A percentile compares a stretch with the other conserved stretches of the same genome.
Evolutionary conservation across 2,797 vertebrate species (phyloP).

Genomic region (Novumbra hubbsi): DNA sequence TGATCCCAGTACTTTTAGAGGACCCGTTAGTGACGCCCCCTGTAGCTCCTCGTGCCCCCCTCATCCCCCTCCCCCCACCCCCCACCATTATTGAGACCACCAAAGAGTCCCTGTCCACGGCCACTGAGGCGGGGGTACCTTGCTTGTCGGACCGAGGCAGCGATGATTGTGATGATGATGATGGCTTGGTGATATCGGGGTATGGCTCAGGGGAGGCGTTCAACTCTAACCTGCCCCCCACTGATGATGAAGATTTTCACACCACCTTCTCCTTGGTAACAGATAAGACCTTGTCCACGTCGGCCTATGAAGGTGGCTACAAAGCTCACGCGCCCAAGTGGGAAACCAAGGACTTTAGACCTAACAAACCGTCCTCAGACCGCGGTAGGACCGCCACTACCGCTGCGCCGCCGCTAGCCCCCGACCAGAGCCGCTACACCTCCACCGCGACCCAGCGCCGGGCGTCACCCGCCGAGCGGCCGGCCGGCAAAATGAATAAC

Average conservation of each 20-base stretch:
- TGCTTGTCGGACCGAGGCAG: conserved; percentile 99
- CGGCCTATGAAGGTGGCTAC: conserved; percentile 99
- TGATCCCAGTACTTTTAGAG: conserved; percentile 93
- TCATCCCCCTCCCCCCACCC: conserved; percentile 94
- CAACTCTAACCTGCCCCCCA: conserved; percentile 99
- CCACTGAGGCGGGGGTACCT: conserved; percentile 98
- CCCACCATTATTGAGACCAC: conserved; percentile 99
- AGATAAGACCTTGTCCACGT: conserved; percentile 99
- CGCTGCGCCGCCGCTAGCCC: conserved; percentile 87
- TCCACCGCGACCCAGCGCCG: conserved; percentile 87
- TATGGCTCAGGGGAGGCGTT: conserved; percentile 99
- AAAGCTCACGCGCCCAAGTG: conserved; percentile 97
- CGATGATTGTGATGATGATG: conserved; percentile 95
- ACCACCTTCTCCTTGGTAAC: conserved; percentile 99
- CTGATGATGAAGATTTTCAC: conserved; percentile 99
- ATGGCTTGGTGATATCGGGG: conserved; percentile 99
- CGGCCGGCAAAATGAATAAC: conserved; percentile 97
- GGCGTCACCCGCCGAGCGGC: conserved; percentile 84
- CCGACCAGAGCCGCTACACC: conserved; percentile 98
- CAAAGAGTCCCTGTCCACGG: conserved; percentile 99
- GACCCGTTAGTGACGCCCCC: conserved; percentile 95
- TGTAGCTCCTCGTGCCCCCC: conserved; percentile 96
- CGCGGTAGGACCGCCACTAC: conserved; percentile 96
- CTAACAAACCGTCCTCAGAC: conserved; percentile 97
- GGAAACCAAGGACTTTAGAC: conserved; percentile 99